Evolutionary conservation across 2,797 vertebrate genomes (phyloP), one percentile per base, ranked within the genome.

Genomic region (Telmatherina bonti): DNA sequence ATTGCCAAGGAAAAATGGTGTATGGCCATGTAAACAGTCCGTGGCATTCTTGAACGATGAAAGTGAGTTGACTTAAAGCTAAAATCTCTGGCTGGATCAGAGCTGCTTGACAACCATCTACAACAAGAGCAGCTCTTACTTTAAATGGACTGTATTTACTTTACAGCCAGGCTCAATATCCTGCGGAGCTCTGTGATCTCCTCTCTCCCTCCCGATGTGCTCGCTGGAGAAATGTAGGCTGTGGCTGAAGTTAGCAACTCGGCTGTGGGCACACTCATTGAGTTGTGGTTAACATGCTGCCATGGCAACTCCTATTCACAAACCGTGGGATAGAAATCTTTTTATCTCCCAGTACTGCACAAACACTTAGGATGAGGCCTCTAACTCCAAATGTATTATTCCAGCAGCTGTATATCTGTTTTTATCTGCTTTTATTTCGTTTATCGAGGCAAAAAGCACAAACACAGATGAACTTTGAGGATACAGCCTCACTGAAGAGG

Each of bases 211-310:
- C 79, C 31, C 78, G 70, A 85, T 87, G 79, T 89, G 89, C 83
- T 93, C 85, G 91, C 91, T 88, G 89, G 89, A 93, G 92, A 93
- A 92, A 93, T 93, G 90, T 93, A 91, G 92, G 90, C 91, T 94
- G 94, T 22, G 60, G 85, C 73, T 33, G 41, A 70, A 92, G 94
- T 93, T 94, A 93, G 92, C 84, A 79, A 85, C 82, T 93, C 89
- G 77, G 91, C 94, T 92, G 85, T 86, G 92, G 94, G 93, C 94
- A 90, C 91, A 93, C 82, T 95, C 93, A 90, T 88, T 96, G 94
- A 95, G 93, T 93, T 94, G 91, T 94, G 96, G 94, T 94, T 95
- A 96, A 95, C 94, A 81, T 84, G 94, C 90, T 95, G 92, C 95
- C 93, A 96, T 96, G 94, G 95, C 86, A 96, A 97, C 95, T 78